Base-by-base conservation (phyloP, 1,140 invertebrate genomes). In the Vollenhovia emeryi region DNA sequence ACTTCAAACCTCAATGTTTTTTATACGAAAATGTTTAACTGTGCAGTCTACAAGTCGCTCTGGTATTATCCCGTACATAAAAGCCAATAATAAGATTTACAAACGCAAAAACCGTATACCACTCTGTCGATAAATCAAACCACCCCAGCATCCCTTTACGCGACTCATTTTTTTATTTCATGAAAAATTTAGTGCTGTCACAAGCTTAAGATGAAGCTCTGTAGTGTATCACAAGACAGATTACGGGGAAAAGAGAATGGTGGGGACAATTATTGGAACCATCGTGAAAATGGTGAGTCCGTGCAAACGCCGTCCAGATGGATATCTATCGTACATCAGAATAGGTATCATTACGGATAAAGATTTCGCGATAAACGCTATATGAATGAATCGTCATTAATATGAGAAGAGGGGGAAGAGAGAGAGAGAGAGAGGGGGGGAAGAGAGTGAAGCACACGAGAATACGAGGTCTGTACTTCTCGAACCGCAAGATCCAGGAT, bases 401-500 rank as follows among this genome's bases (percentile, higher is more conserved):
- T 80, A 57, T 24, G 36, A 18, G 24, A 9, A 18, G 60, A 8
- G 8, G 9, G 36, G 9, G 36, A 9, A 40, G 9, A 43, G 40
- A 43, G 40, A 43, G 40, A 43, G 9, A 43, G 40, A 45, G 50
- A 43, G 40, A 55, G 48, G 27, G 21, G 13, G 24, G 50, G 43
- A 59, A 36, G 79, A 71, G n/a, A n/a, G n/a, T n/a, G n/a, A n/a
- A n/a, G 24, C 18, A n/a, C 21, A 48, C 21, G 52, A 18, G 59
- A 60, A 59, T 55, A 74, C 66, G 50, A 24, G 55, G 27, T 66
- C n/a, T 75, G 36, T 69, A 30, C 87, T 66, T 33, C 50, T 82
- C 75, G 74, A 90, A 84, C 66, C 71, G 83, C 80, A 80, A 91
- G 90, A 91, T 91, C 52, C 86, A 84, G 82, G 68, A 83, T 88